Percentiles rank a stretch among this genome's conserved stretches.
Conservation (phyloP, 1,140 invertebrate genomes). For the Pseudomyrmex gracilis region DNA sequence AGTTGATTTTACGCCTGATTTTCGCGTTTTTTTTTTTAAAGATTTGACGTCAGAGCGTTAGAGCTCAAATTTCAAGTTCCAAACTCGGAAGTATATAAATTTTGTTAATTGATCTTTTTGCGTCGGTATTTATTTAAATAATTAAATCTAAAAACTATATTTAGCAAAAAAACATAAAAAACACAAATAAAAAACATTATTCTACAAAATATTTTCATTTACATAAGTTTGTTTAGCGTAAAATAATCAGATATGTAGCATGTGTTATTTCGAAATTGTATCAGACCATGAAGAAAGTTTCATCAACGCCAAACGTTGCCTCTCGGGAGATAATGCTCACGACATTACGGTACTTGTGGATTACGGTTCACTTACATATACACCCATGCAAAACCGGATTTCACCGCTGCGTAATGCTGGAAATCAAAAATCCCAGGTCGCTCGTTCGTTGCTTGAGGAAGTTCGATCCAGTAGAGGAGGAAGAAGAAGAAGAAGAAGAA, state of each 20-base stretch:
- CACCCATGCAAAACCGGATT: conserved; percentile 73
- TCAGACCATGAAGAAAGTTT: conserved; percentile 3
- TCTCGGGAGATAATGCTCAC: conserved; percentile 2
- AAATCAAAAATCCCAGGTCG: conserved; percentile 10
- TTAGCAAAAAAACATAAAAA: background rate
- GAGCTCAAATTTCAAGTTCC: background rate
- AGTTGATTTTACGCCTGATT: conserved; percentile 37
- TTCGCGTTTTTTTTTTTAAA: conserved; percentile 28
- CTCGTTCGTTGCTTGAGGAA: background rate
- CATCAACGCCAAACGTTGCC: conserved; percentile 7
- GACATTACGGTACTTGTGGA: conserved; percentile 52
- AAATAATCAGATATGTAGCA: background rate
- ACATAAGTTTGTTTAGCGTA: background rate
- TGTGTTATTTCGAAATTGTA: background rate
- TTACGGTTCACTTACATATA: conserved; percentile 71
- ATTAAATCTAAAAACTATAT: background rate
- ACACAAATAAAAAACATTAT: background rate
- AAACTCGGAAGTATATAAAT: background rate
- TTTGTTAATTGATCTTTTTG: background rate
- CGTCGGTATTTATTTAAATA: background rate
- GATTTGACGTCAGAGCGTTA: background rate
- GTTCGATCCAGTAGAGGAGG: background rate
- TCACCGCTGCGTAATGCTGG: conserved; percentile 10
- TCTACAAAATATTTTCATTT: background rate
- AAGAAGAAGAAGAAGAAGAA: conserved; percentile 1